Conservation (phyloP, 2,113 vertebrate genomes). For the Peromyscus leucopus region DNA sequence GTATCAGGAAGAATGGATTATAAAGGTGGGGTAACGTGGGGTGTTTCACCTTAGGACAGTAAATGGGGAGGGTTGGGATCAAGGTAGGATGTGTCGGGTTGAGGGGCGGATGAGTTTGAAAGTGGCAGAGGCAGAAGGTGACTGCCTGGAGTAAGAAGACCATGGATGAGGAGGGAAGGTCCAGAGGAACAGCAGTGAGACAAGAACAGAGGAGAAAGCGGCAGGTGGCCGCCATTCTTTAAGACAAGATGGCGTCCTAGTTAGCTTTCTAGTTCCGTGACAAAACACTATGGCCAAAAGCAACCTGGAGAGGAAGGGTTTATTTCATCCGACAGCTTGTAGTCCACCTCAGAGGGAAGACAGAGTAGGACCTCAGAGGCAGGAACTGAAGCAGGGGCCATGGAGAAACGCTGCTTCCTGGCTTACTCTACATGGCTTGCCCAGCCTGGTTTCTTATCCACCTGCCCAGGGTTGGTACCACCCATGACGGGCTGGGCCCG, state of each 20-base stretch:
- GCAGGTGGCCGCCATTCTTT: not conserved
- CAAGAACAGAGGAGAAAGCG: rapidly evolving
- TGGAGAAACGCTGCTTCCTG: not conserved
- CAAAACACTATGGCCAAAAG: not conserved
- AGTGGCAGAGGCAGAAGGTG: not conserved
- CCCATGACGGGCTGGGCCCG: not conserved
- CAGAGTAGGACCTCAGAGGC: not conserved
- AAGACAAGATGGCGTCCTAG: not conserved
- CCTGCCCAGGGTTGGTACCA: no score
- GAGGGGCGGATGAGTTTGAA: not conserved
- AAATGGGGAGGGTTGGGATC: not conserved
- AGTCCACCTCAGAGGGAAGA: not conserved
- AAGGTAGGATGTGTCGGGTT: not conserved
- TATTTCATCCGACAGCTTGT: not conserved
- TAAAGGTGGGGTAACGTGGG: not conserved
- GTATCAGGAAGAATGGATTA: not conserved
- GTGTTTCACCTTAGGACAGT: not conserved
- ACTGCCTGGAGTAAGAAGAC: not conserved
- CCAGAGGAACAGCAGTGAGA: not conserved
- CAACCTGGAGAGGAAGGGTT: not conserved
- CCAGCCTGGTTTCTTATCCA: not conserved
- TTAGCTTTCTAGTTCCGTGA: not conserved
- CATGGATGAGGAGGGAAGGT: not conserved
- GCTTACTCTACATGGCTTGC: not conserved
- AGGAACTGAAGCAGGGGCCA: not conserved